phyloP scores from a whole-genome alignment of 2,888 invertebrate genomes.

The Unio pictorum region DNA sequence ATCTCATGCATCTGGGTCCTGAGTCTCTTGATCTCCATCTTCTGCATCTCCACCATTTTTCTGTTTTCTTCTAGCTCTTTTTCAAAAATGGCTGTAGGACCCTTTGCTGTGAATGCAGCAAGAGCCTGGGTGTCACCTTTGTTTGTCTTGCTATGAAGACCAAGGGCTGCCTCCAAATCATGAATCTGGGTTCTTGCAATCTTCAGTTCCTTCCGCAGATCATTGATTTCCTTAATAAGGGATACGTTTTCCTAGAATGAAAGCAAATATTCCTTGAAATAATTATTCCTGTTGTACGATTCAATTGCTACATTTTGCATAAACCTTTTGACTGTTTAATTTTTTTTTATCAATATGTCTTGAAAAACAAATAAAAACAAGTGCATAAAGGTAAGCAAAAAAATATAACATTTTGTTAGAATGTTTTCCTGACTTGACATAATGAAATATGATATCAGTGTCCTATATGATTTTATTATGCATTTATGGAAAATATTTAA shows the following conservation, averaged over 20 bases:
- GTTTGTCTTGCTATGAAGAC: conserved; percentile 66
- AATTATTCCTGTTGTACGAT: not conserved
- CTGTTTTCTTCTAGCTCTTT: conserved; percentile 77
- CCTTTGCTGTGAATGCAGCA: conserved; percentile 52
- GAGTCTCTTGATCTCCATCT: conserved; percentile 72
- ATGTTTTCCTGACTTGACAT: too few relatives aligned
- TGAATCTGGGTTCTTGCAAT: conserved; percentile 78
- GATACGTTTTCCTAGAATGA: conserved; percentile 81
- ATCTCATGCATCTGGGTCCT: conserved; percentile 55
- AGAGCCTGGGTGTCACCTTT: conserved; percentile 53
- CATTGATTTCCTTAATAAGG: conserved; percentile 84
- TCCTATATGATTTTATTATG: too few relatives aligned
- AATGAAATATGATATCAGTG: too few relatives aligned
- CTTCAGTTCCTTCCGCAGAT: conserved; percentile 81
- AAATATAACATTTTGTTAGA: not conserved
- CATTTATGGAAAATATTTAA: too few relatives aligned
- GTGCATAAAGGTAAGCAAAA: not conserved
- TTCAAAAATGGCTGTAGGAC: conserved; percentile 75
- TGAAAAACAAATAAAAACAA: not conserved
- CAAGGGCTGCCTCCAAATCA: conserved; percentile 79
- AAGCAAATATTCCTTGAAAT: conserved; percentile 9
- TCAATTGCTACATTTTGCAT: not conserved
- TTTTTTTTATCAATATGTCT: too few relatives aligned
- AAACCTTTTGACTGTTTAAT: not conserved
- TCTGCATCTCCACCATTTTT: conserved; percentile 72